Conservation (phyloP, 2,888 invertebrate species). For the Hemaris fuciformis region DNA sequence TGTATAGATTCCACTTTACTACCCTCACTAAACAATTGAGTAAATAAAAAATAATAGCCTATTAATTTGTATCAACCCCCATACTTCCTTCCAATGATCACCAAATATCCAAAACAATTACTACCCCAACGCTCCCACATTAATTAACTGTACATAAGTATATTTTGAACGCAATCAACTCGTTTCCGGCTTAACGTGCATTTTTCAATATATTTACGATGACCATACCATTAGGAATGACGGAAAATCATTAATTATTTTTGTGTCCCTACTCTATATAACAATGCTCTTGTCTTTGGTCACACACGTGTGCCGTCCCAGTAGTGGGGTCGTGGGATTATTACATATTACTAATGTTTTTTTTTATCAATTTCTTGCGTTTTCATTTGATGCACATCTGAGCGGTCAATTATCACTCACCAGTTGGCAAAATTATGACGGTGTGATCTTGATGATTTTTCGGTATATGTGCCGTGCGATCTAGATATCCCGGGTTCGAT, state of each 20-base stretch:
- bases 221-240: not conserved
- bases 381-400: no score
- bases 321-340: not conserved
- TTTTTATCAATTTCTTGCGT: no score
- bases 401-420: no score
- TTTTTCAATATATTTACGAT: not conserved
- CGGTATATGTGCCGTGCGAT: no score
- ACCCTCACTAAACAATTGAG: not conserved
- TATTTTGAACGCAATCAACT: not conserved
- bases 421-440: no score
- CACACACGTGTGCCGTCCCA: constrained; percentile 4
- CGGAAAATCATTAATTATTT: constrained; percentile 3
- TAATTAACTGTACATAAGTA: not conserved
- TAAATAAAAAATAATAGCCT: not conserved
- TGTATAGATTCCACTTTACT: no score
- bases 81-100: not conserved
- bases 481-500: no score
- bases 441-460: no score
- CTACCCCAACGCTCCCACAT: not conserved
- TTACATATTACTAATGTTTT: not conserved
- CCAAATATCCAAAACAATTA: not conserved
- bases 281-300: not conserved
- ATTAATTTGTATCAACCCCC: not conserved
- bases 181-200: constrained; percentile 3
- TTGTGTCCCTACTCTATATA: no score